phyloP scores from a whole-genome alignment of 1,140 invertebrate species.

The Trichogramma pretiosum region DNA sequence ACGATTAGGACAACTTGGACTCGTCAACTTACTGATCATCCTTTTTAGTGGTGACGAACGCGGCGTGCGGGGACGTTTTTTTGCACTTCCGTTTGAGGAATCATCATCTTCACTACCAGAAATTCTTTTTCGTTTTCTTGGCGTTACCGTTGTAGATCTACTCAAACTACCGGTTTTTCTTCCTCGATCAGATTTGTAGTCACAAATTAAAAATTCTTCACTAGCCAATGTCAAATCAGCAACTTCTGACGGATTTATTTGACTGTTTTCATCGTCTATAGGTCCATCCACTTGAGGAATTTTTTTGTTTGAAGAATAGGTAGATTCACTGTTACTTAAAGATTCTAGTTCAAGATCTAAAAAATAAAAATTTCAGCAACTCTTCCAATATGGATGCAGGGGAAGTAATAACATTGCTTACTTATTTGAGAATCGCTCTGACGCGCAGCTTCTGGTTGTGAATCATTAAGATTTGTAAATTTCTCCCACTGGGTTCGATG shows the following conservation, averaged over 20 bases:
- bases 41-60: slow-evolving; percentile 21
- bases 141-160: slow-evolving; percentile 15
- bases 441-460: not conserved
- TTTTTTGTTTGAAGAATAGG: not conserved
- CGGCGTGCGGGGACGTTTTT: slow-evolving; percentile 14
- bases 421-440: slow-evolving; percentile 8
- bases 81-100: slow-evolving; percentile 6
- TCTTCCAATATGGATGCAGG: not conserved
- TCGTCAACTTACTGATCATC: slow-evolving; percentile 11
- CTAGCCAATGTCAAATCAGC: slow-evolving; percentile 25
- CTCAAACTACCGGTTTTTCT: not conserved
- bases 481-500: slow-evolving; percentile 30
- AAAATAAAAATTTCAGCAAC: not conserved
- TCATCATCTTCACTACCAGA: slow-evolving; percentile 7
- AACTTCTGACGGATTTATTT: slow-evolving; percentile 22
- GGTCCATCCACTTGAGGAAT: slow-evolving; percentile 34
- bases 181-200: slow-evolving; percentile 25
- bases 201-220: slow-evolving; percentile 29
- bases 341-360: slow-evolving; percentile 11
- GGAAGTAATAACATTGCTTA: not conserved
- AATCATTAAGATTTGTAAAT: no score
- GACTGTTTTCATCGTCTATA: slow-evolving; percentile 20
- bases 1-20: slow-evolving; percentile 16
- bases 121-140: slow-evolving; percentile 26
- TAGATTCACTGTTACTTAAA: not conserved